Evolutionary conservation across 1,140 invertebrate species (phyloP).

Genomic region (Pissodes strobi): DNA sequence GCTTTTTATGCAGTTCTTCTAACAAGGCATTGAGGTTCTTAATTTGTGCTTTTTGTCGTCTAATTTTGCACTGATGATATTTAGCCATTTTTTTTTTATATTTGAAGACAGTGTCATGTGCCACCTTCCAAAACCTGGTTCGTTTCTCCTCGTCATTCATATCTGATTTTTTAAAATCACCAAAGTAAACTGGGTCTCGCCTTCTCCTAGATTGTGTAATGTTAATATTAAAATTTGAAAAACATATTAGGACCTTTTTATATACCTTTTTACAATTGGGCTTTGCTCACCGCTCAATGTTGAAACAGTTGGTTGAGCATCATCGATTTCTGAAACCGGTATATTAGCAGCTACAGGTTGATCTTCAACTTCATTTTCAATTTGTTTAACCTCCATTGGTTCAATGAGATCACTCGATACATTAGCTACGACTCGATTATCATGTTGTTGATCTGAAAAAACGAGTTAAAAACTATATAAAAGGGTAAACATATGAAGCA

Average conservation of each 20-base stretch:
- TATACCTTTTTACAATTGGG: background rate
- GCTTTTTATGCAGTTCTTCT: background rate
- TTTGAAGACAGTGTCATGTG: background rate
- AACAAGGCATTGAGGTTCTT: slow-evolving; percentile 1
- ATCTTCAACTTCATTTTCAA: no score
- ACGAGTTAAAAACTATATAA: no score
- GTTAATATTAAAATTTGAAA: background rate
- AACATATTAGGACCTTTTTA: background rate
- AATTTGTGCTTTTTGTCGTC: no score
- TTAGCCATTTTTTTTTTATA: background rate
- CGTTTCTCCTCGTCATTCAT: background rate
- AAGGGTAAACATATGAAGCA: no score
- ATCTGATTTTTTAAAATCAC: slow-evolving; percentile 4
- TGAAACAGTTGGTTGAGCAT: no score
- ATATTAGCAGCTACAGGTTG: background rate
- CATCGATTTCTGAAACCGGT: no score
- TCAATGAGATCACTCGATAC: no score
- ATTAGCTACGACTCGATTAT: no score
- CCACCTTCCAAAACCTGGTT: slow-evolving; percentile 1
- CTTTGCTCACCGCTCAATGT: background rate
- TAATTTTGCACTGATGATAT: slow-evolving; percentile 4
- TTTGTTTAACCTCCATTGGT: no score
- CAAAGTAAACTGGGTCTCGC: slow-evolving; percentile 1
- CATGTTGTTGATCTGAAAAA: no score
- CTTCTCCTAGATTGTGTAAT: background rate